Conservation (phyloP, 2,113 vertebrate genomes). For the Macquaria ambigua region DNA sequence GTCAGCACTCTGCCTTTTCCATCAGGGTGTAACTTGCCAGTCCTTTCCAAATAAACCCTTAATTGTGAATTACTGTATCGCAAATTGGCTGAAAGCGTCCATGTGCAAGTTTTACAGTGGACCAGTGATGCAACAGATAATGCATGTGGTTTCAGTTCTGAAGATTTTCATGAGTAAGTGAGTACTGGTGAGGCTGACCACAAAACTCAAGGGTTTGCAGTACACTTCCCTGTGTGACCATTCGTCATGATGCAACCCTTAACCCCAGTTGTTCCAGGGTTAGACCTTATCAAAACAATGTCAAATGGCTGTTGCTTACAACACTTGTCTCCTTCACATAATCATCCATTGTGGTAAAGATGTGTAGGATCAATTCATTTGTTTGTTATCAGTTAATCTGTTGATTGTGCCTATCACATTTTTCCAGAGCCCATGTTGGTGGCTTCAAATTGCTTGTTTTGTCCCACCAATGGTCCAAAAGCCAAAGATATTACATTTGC, state of each 20-base stretch:
- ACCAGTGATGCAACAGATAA: neutral
- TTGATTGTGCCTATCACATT: neutral
- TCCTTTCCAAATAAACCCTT: neutral
- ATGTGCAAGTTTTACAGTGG: neutral
- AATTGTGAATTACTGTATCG: fast-evolving
- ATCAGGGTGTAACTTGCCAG: neutral
- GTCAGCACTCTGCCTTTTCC: neutral
- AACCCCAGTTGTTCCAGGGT: neutral
- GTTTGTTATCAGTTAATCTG: too few species aligned
- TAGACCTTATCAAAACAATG: neutral
- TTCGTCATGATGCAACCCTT: neutral
- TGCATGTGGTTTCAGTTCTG: neutral
- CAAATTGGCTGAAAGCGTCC: neutral
- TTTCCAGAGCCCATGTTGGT: neutral
- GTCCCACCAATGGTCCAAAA: too few species aligned
- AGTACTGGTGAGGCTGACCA: neutral
- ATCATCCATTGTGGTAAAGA: neutral
- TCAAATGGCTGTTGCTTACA: neutral
- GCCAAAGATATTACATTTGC: neutral
- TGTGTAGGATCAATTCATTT: too few species aligned
- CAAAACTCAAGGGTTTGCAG: neutral
- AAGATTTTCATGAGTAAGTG: neutral
- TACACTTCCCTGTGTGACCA: neutral
- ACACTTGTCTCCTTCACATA: neutral
- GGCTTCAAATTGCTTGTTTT: too few species aligned